Percentiles rank a stretch among this genome's conserved stretches.
phyloP scores from a whole-genome alignment of 1,140 invertebrate species.

The Drosophila pseudoananassae region DNA sequence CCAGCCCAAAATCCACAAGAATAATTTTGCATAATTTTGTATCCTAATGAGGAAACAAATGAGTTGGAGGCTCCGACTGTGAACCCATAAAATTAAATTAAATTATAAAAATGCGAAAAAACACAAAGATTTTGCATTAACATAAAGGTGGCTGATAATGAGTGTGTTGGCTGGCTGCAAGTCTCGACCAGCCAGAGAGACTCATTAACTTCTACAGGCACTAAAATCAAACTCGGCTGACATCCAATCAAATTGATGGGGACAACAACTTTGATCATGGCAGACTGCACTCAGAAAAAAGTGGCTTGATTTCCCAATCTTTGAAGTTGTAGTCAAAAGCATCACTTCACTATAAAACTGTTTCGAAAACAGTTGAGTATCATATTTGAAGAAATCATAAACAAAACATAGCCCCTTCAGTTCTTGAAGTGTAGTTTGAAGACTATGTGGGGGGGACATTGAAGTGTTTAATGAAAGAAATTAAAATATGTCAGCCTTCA shows the following conservation, averaged over 20 bases:
- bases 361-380: background rate
- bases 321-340: no score
- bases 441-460: slow-evolving; percentile 17
- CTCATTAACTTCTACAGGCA: slow-evolving; percentile 44
- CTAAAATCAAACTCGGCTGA: slow-evolving; percentile 50
- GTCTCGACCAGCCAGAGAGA: background rate
- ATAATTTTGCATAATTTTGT: slow-evolving; percentile 20
- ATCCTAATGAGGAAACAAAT: slow-evolving; percentile 36
- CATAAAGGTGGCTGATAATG: slow-evolving; percentile 46
- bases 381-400: background rate
- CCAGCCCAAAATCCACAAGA: slow-evolving; percentile 21
- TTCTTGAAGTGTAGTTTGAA: background rate
- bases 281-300: background rate
- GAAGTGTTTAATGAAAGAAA: slow-evolving; percentile 54
- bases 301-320: no score
- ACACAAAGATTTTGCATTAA: slow-evolving; percentile 49
- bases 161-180: slow-evolving; percentile 19
- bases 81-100: slow-evolving; percentile 30
- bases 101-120: slow-evolving; percentile 42
- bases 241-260: slow-evolving; percentile 56
- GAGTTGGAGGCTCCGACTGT: slow-evolving; percentile 15
- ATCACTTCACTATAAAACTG: no score
- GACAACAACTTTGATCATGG: slow-evolving; percentile 22
- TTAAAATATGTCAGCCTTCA: slow-evolving; percentile 59
- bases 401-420: background rate